Base-by-base conservation (phyloP, 2,113 vertebrate species). In the Cyprinodon brontotheroides region DNA sequence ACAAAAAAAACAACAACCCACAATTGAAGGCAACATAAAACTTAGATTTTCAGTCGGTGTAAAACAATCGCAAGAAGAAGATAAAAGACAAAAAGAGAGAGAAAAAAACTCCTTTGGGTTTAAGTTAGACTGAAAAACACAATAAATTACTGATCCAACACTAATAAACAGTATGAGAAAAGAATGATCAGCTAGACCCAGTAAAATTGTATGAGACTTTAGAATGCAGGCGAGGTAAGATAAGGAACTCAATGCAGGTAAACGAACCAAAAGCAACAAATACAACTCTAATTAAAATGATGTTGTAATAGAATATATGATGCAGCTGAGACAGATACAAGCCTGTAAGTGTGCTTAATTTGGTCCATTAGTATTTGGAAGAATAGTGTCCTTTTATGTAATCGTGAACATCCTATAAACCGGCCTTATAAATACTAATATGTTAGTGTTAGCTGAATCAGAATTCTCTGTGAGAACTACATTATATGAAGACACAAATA, bases 21-120 rank as follows among this genome's bases (percentile, higher is more conserved):
- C 78, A 94, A 93, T 88, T 50, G 75, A 94, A 94, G 92, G 93
- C 92, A 94, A 93, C 89, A 85, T 83, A 92, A 81, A 86, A 88
- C 76, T 66, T 67, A 85, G 81, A 89, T 87, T 83, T 81, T 93
- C 89, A 93, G 84, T 91, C 85, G 80, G 86, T 91, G 89, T 90
- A 83, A 87, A 92, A 91, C 80, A 84, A 82, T 84, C 77, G 80
- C 61, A 29, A 87, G 72, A 41, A 87, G 73, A 84, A 82, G 71
- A 88, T n/a, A 3, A 89, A 75, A 84, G n/a, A 60, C 11, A 78
- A 77, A 61, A 12, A 76, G 3, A 64, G 1, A 36, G 62, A 22
- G 71, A 80, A 67, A 80, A 77, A 83, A 86, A 81, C 89, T 87
- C 87, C 91, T 92, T 91, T 88, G 90, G 89, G 83, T 90, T 93